Evolutionary conservation across 2,113 vertebrate genomes (phyloP).

Genomic region (Mormoops blainvillei): DNA sequence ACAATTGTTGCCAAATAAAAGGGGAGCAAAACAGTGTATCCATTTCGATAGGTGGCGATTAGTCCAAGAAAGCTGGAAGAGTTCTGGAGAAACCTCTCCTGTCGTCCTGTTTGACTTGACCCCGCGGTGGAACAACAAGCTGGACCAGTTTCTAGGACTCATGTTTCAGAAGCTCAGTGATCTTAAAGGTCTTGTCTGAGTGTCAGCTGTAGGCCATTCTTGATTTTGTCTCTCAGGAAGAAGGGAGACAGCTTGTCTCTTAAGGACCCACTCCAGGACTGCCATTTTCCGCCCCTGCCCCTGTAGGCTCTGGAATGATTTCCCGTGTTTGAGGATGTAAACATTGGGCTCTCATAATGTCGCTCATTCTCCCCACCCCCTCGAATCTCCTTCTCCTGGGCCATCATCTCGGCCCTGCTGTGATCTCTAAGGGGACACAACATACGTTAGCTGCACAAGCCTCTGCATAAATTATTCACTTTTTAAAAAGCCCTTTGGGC

Average conservation of each 20-base stretch:
- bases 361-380: not conserved
- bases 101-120: not conserved
- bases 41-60: not conserved
- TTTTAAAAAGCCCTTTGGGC: not conserved
- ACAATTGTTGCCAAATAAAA: not conserved
- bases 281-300: not conserved
- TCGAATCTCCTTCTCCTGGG: not conserved
- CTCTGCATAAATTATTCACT: not conserved
- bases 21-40: not conserved
- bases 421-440: not conserved
- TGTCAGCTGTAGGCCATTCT: not conserved
- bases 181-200: not conserved
- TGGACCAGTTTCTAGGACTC: not conserved
- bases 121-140: not conserved
- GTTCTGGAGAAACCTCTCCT: not conserved
- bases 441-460: not conserved
- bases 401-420: accelerated
- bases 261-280: not conserved
- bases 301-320: no score
- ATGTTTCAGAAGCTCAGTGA: not conserved
- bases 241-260: not conserved
- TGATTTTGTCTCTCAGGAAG: not conserved
- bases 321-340: not conserved
- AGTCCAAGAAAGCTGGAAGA: not conserved
- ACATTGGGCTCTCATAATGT: not conserved